Conservation (phyloP, 2,797 vertebrate genomes). For the Passerculus sandwichensis region DNA sequence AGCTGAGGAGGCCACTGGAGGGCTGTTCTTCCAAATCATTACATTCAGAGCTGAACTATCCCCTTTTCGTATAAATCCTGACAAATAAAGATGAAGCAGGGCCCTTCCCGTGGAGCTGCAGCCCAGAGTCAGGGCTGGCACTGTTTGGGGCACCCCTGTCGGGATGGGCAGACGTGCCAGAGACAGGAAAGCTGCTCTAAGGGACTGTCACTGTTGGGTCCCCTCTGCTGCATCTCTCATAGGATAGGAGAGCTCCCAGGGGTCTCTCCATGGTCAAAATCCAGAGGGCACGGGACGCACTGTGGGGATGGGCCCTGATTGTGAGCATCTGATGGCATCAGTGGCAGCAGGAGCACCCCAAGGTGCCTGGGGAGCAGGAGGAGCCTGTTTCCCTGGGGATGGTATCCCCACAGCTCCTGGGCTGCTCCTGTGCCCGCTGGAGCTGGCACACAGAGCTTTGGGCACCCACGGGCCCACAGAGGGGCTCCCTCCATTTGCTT, state of each 20-base stretch:
- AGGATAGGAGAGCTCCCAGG: not conserved
- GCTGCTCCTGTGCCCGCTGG: accelerated
- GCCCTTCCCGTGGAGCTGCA: not conserved
- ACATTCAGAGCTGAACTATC: conserved; percentile 78
- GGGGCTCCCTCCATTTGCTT: conserved; percentile 47
- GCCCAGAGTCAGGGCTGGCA: conserved; percentile 15
- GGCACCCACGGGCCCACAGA: not conserved
- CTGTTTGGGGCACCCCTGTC: not conserved
- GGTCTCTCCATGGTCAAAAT: accelerated
- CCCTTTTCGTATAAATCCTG: conserved; percentile 77
- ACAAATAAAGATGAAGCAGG: conserved; percentile 75
- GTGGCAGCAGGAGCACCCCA: not conserved
- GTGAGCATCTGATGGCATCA: accelerated
- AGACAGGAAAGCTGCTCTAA: not conserved
- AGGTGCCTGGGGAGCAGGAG: accelerated
- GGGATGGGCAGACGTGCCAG: accelerated
- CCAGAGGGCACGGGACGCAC: accelerated
- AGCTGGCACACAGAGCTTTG: not conserved
- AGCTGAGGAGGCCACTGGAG: conserved; percentile 73
- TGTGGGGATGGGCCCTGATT: not conserved
- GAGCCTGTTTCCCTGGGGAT: accelerated
- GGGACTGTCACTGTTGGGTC: not conserved
- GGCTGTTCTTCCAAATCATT: conserved; percentile 79
- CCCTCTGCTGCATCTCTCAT: not conserved
- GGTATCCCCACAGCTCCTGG: accelerated